Conservation (phyloP, 2,113 vertebrate genomes). For the Ailurus styani region DNA sequence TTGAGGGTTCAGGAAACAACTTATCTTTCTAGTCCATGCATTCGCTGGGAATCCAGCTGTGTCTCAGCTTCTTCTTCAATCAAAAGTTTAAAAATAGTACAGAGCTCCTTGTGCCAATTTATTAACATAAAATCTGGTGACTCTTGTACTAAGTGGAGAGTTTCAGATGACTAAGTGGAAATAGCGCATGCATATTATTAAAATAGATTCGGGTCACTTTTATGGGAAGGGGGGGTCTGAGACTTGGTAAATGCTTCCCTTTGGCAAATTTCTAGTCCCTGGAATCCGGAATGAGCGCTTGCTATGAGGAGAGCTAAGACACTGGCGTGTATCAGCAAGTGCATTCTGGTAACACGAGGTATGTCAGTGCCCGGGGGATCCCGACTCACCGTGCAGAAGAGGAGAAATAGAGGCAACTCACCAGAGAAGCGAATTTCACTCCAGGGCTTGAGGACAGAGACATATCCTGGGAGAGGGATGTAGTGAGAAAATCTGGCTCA, state of each 20-base stretch:
- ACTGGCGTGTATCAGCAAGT: neutral
- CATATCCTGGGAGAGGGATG: neutral
- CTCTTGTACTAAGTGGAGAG: neutral
- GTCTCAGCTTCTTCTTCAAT: neutral
- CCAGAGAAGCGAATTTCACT: neutral
- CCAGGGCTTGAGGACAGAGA: neutral
- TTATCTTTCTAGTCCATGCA: slow-evolving; percentile 14
- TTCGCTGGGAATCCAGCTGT: slow-evolving; percentile 30
- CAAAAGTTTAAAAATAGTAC: slow-evolving; percentile 21
- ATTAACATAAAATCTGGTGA: slow-evolving; percentile 19
- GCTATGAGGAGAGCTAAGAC: neutral
- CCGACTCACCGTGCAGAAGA: neutral
- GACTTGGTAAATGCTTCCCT: neutral
- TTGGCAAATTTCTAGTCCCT: neutral
- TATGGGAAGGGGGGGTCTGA: neutral
- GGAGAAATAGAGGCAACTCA: neutral
- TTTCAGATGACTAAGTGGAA: slow-evolving; percentile 13
- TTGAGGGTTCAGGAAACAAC: slow-evolving; percentile 39
- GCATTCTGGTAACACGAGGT: too few species aligned
- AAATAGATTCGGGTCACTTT: neutral
- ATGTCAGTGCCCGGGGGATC: neutral
- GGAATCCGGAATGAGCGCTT: neutral
- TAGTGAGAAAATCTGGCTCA: neutral
- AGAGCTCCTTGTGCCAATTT: neutral
- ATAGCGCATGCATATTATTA: neutral